Evolutionary conservation across 2,888 invertebrate species (phyloP).

Genomic region (Pyralis farinalis): DNA sequence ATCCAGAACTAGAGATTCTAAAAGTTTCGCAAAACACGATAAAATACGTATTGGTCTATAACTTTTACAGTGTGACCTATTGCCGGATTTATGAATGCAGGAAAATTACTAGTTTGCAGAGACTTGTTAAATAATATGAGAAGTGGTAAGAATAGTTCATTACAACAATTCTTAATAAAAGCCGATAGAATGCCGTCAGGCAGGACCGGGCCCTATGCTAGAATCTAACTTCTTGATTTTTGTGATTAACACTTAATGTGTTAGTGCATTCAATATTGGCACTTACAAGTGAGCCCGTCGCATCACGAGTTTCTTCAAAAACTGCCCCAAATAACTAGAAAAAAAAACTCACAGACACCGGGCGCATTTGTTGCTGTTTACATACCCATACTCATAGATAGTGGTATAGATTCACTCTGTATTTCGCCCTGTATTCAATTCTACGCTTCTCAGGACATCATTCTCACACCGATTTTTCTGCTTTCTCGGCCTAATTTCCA

Average conservation of each 20-base stretch:
- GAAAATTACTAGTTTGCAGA: background rate
- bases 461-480: too few species aligned
- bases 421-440: too few species aligned
- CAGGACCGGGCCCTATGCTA: background rate
- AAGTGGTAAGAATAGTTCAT: background rate
- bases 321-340: background rate
- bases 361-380: too few species aligned
- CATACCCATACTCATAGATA: too few species aligned
- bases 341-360: too few species aligned
- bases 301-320: background rate
- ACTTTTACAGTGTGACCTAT: background rate
- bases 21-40: background rate
- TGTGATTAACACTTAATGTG: background rate
- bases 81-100: background rate
- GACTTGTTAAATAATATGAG: background rate
- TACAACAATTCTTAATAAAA: background rate
- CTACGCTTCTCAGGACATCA: too few species aligned
- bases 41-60: background rate
- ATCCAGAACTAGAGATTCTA: background rate
- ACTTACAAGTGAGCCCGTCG: background rate
- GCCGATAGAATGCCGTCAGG: background rate
- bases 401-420: background rate
- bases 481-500: too few species aligned
- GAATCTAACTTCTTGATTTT: constrained; percentile 1
- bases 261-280: too few species aligned